phyloP scores from a whole-genome alignment of 2,797 vertebrate genomes.

The Helicolenus hilgendorfi region DNA sequence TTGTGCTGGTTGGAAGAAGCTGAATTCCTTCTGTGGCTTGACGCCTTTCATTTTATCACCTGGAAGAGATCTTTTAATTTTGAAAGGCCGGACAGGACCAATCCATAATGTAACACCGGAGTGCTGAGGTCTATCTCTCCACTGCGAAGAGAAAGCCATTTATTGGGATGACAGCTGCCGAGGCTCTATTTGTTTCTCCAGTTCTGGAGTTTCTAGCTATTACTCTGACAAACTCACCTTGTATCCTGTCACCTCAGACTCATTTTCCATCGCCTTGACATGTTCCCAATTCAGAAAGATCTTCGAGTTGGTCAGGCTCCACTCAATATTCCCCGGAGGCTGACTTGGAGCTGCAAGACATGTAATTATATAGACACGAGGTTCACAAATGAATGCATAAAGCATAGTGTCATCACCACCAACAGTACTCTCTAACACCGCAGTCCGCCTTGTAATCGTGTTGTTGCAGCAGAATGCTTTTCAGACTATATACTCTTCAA shows the following conservation, averaged over 20 bases:
- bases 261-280: conserved; percentile 94
- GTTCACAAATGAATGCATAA: conserved; percentile 52
- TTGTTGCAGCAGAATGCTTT: not conserved
- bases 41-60: conserved; percentile 76
- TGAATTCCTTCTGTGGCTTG: conserved; percentile 30
- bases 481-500: not conserved
- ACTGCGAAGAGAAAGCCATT: conserved; percentile 70
- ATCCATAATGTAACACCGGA: conserved; percentile 76
- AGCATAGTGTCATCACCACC: not conserved
- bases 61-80: conserved; percentile 84
- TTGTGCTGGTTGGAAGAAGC: not conserved
- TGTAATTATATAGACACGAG: conserved; percentile 60
- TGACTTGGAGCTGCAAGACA: conserved; percentile 92
- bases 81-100: conserved; percentile 77
- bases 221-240: conserved; percentile 90
- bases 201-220: conserved; percentile 47
- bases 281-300: conserved; percentile 95
- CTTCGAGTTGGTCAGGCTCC: conserved; percentile 94
- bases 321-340: conserved; percentile 92
- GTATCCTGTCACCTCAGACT: conserved; percentile 94
- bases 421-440: conserved; percentile 13
- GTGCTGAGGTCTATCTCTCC: conserved; percentile 73
- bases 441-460: conserved; percentile 2
- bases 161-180: conserved; percentile 71
- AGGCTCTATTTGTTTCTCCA: conserved; percentile 69